Conservation (phyloP, 2,113 vertebrate genomes). For the Ptilorrhoa leucosticta region DNA sequence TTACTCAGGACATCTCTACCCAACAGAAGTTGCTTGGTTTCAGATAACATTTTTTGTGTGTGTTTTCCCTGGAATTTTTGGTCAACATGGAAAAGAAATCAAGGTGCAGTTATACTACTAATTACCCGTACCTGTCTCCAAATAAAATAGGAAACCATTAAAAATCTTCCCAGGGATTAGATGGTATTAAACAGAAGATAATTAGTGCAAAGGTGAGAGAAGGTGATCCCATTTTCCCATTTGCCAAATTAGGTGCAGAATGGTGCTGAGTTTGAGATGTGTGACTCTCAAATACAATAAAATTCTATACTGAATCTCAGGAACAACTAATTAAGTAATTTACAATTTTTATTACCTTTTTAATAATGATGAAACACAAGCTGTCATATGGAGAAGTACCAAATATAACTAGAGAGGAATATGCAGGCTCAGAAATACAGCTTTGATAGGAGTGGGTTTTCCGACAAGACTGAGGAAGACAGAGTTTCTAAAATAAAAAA, state of each 20-base stretch:
- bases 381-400: background rate
- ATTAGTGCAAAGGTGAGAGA: background rate
- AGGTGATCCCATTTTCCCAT: background rate
- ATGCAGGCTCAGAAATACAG: background rate
- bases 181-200: constrained; percentile 1
- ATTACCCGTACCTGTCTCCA: background rate
- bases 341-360: background rate
- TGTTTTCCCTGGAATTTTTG: background rate
- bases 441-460: background rate
- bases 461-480: background rate
- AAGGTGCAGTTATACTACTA: background rate
- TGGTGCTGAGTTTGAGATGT: background rate
- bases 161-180: background rate
- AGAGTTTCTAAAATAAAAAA: background rate
- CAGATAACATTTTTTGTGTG: background rate
- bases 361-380: background rate
- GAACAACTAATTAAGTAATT: background rate
- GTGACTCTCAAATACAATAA: background rate
- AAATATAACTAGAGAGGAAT: background rate
- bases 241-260: background rate
- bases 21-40: background rate
- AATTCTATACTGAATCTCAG: background rate
- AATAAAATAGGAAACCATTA: background rate
- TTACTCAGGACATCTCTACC: background rate
- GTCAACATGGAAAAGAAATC: background rate